Conservation (phyloP, 2,888 invertebrate genomes). For the Diadegma fenestrale region DNA sequence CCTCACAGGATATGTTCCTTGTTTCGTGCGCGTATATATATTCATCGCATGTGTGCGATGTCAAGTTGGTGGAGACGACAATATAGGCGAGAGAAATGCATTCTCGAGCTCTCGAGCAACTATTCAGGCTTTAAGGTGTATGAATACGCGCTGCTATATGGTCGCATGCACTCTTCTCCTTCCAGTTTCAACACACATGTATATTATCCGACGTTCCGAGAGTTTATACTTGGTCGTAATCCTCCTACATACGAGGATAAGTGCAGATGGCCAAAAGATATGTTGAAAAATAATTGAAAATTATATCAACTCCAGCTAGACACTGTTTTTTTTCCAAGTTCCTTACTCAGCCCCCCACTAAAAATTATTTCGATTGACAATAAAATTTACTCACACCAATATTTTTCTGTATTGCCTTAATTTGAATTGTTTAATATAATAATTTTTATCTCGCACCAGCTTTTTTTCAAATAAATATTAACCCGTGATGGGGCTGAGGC, state of each 20-base stretch:
- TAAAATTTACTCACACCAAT: neutral
- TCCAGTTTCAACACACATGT: slow-evolving; percentile 30
- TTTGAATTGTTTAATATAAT: neutral
- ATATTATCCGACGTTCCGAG: slow-evolving; percentile 28
- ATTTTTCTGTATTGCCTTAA: neutral
- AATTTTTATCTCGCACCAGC: neutral
- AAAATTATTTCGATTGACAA: neutral
- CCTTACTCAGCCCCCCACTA: too few relatives aligned
- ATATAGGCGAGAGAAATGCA: slow-evolving; percentile 48
- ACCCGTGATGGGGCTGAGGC: too few relatives aligned
- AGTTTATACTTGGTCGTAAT: slow-evolving; percentile 19
- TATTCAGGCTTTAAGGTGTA: slow-evolving; percentile 48
- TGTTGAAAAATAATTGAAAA: slow-evolving; percentile 18
- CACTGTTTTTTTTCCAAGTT: too few relatives aligned
- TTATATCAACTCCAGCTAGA: neutral
- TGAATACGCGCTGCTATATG: slow-evolving; percentile 9
- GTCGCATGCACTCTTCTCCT: slow-evolving; percentile 22
- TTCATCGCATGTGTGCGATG: slow-evolving; percentile 17
- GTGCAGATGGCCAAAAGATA: slow-evolving; percentile 4
- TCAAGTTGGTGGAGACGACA: slow-evolving; percentile 45
- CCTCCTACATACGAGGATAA: neutral
- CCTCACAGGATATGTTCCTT: slow-evolving; percentile 27
- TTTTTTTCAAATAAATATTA: too few relatives aligned
- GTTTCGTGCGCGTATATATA: slow-evolving; percentile 8
- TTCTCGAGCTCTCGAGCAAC: slow-evolving; percentile 51